Base-by-base conservation (phyloP, 2,113 vertebrate genomes). In the Petaurus breviceps region DNA sequence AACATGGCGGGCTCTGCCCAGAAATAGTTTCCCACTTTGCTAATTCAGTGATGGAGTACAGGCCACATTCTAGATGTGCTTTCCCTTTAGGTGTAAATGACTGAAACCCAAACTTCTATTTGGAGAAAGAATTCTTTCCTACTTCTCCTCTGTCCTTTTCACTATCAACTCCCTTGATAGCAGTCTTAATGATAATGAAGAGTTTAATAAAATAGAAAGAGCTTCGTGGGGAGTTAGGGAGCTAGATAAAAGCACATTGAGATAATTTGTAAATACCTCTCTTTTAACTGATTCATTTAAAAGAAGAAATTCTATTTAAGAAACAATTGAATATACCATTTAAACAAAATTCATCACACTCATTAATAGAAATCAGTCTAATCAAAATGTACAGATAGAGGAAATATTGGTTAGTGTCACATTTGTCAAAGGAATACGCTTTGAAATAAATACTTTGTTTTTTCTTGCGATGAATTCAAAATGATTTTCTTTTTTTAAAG, bases 231-330 rank as follows among this genome's bases (percentile, higher is more conserved):
- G n/a, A 46, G n/a, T 91, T 91, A 46, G 24, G 90, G 90, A 61
- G n/a, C n/a, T 84, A 84, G 68, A 61, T 53, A 90, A 92, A 94
- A 90, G 47, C 46, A 94, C 19, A 55, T 55, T 77, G 89, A 94
- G 8, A 53, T 94, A 95, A 61, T 53, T 93, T 55, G 90, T 50
- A 50, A 53, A 94, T 93, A 68, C 0, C 8, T 92, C 1, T 94
- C 11, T 89, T 90, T 50, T 91, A 43, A 31, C 19, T 37, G 14
- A 51, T 90, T 43, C 54, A 49, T 51, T 91, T 54, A 25, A 49
- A 84, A 3, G 31, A 84, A 57, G 4, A 90, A 37, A 25, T 55
- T 92, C 12, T 61, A 51, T 46, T 94, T 93, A 91, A 91, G 57
- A 91, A 50, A 95, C 84, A 54, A 95, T n/a, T 93, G 3, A 0